Base-by-base conservation (phyloP, 2,113 vertebrate genomes). In the Callipepla squamata region DNA sequence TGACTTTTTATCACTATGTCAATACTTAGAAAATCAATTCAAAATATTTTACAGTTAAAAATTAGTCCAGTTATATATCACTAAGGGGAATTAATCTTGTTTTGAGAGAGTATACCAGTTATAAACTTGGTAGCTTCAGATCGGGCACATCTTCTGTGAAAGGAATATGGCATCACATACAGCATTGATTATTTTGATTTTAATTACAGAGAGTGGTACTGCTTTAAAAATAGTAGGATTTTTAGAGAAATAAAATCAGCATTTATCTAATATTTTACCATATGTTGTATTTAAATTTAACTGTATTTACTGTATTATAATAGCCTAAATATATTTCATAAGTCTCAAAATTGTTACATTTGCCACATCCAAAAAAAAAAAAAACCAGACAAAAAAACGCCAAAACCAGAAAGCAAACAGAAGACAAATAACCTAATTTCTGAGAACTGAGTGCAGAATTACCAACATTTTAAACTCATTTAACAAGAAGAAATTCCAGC, bases 41-140 rank as follows among this genome's bases (percentile, higher is more conserved):
- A 88, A 95, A 91, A 68, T 94, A 87, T 92, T 91, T 74, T 65
- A 87, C 86, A 81, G 67, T 89, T 74, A 91, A 93, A 94, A 93
- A 82, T 80, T 69, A 62, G 6, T 36, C 55, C 69, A 51, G 55
- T 16, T 69, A 83, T 91, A 86, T 75, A 69, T 87, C 72, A 79
- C 47, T 65, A 69, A 42, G 44, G 21, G 22, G 9, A 74, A 92
- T 87, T 87, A 83, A 93, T 87, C 87, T 91, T 96, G 21, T 62
- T 78, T 76, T 50, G 30, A 78, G 16, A 25, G 58, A 14, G 32
- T 63, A 68, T 25, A 57, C 17, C 20, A 50, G 51, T 76, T 53
- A 76, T 69, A 44, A 84, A 90, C 26, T 48, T 63, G 16, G 28
- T 28, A 74, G 36, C 9, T 94, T 96, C 53, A 42, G 44, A 62